phyloP scores from a whole-genome alignment of 2,113 vertebrate species.

The Hystrix cristata region DNA sequence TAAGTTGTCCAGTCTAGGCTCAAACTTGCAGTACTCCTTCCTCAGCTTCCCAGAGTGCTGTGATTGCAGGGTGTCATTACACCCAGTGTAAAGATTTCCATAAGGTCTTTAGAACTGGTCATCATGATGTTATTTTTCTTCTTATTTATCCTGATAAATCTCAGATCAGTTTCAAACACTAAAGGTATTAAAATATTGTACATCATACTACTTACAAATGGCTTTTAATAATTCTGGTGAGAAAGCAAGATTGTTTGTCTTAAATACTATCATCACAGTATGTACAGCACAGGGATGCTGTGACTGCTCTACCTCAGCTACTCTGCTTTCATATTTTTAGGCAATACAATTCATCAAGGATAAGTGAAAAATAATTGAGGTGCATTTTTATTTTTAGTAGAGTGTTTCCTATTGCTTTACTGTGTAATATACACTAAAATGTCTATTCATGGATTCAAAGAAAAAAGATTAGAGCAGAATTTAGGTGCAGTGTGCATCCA shows the following conservation, averaged over 20 bases:
- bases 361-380: constrained; percentile 79
- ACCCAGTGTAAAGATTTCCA: constrained; percentile 86
- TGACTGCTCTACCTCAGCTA: neutral
- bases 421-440: constrained; percentile 60
- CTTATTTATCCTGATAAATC: constrained; percentile 89
- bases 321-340: constrained; percentile 26
- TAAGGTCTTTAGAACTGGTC: constrained; percentile 92
- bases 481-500: constrained; percentile 50
- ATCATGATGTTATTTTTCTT: constrained; percentile 90
- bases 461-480: constrained; percentile 54
- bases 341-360: constrained; percentile 63
- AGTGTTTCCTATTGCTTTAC: constrained; percentile 72
- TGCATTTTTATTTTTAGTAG: constrained; percentile 72
- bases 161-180: constrained; percentile 91
- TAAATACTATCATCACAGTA: constrained; percentile 81
- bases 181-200: constrained; percentile 89
- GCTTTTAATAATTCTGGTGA: constrained; percentile 86
- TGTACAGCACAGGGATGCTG: neutral
- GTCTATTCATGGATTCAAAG: constrained; percentile 37
- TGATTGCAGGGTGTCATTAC: neutral
- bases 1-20: no score
- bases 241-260: constrained; percentile 84
- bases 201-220: constrained; percentile 88
- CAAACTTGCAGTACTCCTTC: neutral
- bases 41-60: neutral